Percentiles rank a stretch among this genome's conserved stretches.
Conservation (phyloP, 2,113 vertebrate genomes). For the Labrus mixtus region DNA sequence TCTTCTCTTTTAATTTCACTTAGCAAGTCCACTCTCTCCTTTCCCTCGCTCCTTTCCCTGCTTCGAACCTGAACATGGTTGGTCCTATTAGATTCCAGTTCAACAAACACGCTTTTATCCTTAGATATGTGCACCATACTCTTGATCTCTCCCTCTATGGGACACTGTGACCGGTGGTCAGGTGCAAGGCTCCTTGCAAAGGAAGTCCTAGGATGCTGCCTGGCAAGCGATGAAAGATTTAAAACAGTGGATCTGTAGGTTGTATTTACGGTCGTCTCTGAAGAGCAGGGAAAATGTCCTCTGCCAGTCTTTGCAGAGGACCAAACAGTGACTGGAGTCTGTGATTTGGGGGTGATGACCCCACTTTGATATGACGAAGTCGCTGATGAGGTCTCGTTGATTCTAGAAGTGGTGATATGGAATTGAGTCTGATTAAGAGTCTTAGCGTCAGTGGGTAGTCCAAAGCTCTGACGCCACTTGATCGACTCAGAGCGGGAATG, state of each 20-base stretch:
- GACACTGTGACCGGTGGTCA: slow-evolving; percentile 39
- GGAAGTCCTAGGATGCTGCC: slow-evolving; percentile 53
- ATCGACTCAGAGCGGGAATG: slow-evolving; percentile 63
- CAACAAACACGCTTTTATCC: slow-evolving; percentile 77
- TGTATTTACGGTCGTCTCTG: slow-evolving; percentile 42
- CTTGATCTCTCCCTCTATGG: slow-evolving; percentile 52
- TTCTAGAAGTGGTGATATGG: slow-evolving; percentile 68
- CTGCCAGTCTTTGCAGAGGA: slow-evolving; percentile 55
- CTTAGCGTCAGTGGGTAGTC: slow-evolving; percentile 61
- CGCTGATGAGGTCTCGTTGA: slow-evolving; percentile 19
- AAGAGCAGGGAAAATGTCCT: slow-evolving; percentile 37
- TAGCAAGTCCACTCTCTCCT: slow-evolving; percentile 47
- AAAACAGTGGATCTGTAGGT: slow-evolving; percentile 40
- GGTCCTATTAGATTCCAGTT: slow-evolving; percentile 74
- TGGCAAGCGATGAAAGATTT: slow-evolving; percentile 52
- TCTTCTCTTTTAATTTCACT: slow-evolving; percentile 58
- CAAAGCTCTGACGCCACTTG: slow-evolving; percentile 77
- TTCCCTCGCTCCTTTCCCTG: slow-evolving; percentile 69
- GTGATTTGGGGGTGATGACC: slow-evolving; percentile 36
- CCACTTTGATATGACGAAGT: slow-evolving; percentile 29
- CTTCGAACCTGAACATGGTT: slow-evolving; percentile 80
- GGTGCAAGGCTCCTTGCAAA: slow-evolving; percentile 38
- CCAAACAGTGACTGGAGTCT: slow-evolving; percentile 56
- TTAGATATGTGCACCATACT: slow-evolving; percentile 74
- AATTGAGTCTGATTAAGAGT: slow-evolving; percentile 59